Conservation (phyloP, 2,113 vertebrate species). For the Odocoileus virginianus region DNA sequence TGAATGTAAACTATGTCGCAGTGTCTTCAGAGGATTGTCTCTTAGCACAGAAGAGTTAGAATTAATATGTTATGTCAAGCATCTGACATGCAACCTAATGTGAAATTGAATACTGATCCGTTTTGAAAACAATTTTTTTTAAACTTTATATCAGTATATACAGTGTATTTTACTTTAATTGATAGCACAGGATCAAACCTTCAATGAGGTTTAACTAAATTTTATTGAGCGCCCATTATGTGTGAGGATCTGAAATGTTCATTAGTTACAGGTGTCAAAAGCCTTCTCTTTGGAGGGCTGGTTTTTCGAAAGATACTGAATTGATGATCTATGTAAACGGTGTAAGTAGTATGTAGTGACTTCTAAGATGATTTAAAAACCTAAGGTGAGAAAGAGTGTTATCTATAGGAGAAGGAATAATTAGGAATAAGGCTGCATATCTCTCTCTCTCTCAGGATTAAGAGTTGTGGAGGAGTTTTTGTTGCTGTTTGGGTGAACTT, state of each 20-base stretch:
- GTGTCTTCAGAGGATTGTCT: constrained; percentile 94
- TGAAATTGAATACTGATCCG: constrained; percentile 1
- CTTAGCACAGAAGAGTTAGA: background rate
- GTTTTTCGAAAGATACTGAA: background rate
- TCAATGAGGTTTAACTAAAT: background rate
- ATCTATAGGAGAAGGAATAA: background rate
- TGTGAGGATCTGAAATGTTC: background rate
- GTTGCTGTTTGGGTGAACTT: background rate
- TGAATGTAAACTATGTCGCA: constrained; percentile 96
- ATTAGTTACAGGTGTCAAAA: background rate
- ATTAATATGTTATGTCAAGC: background rate
- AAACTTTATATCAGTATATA: background rate
- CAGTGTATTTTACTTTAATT: background rate
- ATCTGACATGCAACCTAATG: background rate
- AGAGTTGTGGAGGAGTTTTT: background rate
- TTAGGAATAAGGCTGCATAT: background rate
- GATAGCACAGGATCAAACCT: background rate
- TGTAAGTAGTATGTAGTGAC: background rate
- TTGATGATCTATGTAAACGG: background rate
- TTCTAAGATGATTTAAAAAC: constrained; percentile 13
- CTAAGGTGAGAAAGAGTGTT: constrained; percentile 18
- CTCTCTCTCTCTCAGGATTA: background rate
- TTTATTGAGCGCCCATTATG: background rate
- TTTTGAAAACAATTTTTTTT: background rate
- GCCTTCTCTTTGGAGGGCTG: background rate